phyloP scores from a whole-genome alignment of 35 echinoderm and acorn worm genomes.

The Strongylocentrotus purpuratus region DNA sequence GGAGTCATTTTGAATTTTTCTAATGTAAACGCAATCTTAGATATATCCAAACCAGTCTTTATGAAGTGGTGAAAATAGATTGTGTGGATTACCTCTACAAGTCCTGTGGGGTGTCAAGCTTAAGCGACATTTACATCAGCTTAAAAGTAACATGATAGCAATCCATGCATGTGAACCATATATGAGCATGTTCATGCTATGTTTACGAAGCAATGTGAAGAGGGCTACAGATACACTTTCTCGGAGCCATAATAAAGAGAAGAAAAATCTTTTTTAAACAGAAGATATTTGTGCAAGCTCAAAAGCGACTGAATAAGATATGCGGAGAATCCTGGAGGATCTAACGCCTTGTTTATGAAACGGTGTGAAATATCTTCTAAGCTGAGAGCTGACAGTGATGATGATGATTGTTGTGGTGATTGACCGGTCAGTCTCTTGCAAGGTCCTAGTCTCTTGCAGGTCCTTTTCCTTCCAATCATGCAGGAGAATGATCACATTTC shows the following conservation, averaged over 20 bases:
- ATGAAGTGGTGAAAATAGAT: not conserved
- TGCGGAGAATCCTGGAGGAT: not conserved
- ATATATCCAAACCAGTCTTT: not conserved
- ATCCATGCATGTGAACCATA: not conserved
- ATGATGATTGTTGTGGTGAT: slow-evolving; percentile 10
- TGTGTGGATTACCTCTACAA: not conserved
- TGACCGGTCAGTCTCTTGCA: not conserved
- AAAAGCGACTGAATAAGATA: not conserved
- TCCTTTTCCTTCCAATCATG: not conserved
- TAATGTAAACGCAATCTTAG: not conserved
- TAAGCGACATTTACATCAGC: not conserved
- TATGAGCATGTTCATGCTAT: not conserved
- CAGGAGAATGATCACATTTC: not conserved
- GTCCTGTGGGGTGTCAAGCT: not conserved
- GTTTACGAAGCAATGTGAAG: not conserved
- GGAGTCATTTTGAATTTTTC: no score
- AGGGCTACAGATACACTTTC: not conserved
- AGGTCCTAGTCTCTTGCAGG: not conserved
- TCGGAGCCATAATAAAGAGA: not conserved
- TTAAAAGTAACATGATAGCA: not conserved
- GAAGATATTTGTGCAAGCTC: not conserved
- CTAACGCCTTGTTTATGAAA: not conserved
- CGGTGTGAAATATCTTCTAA: slow-evolving; percentile 11
- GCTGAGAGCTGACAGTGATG: not conserved
- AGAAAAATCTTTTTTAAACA: not conserved